A percentile compares a stretch with the other conserved stretches of the same genome.
Conservation (phyloP, 2,797 vertebrate genomes). For the Thaleichthys pacificus region DNA sequence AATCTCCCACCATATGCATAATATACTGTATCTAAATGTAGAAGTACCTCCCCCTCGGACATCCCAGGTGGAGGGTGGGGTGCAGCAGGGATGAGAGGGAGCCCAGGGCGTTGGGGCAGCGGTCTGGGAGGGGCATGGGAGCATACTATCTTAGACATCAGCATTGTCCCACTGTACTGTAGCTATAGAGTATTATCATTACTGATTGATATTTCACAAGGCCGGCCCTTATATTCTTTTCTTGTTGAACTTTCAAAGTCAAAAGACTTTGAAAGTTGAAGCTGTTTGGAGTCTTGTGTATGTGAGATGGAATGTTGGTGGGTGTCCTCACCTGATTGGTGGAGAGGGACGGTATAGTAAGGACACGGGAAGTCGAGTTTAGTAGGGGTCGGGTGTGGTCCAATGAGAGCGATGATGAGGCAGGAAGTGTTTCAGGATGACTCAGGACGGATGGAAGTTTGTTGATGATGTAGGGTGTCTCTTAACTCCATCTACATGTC, state of each 20-base stretch:
- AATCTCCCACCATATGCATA: conserved; percentile 36
- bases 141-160: conserved; percentile 32
- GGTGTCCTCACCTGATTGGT: conserved; percentile 7
- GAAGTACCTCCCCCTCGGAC: conserved; percentile 20
- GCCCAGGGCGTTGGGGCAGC: too few species aligned
- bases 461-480: conserved; percentile 22
- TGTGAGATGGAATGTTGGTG: conserved; percentile 16
- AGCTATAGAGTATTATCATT: conserved; percentile 33
- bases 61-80: not conserved
- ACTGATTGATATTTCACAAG: conserved; percentile 59
- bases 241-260: too few species aligned
- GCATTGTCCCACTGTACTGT: conserved; percentile 35
- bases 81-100: too few species aligned
- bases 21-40: conserved; percentile 36
- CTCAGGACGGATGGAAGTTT: conserved; percentile 19
- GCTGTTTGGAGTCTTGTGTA: conserved; percentile 2
- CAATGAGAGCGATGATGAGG: conserved; percentile 1
- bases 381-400: conserved; percentile 9
- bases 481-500: conserved; percentile 23
- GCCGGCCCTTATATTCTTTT: conserved; percentile 69
- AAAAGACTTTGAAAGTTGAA: conserved; percentile 14
- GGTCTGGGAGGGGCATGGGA: not conserved
- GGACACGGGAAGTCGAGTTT: not conserved
- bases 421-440: conserved; percentile 38
- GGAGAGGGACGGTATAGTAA: conserved; percentile 1